phyloP scores from a whole-genome alignment of 2,797 vertebrate species.

The Aplochiton taeniatus region DNA sequence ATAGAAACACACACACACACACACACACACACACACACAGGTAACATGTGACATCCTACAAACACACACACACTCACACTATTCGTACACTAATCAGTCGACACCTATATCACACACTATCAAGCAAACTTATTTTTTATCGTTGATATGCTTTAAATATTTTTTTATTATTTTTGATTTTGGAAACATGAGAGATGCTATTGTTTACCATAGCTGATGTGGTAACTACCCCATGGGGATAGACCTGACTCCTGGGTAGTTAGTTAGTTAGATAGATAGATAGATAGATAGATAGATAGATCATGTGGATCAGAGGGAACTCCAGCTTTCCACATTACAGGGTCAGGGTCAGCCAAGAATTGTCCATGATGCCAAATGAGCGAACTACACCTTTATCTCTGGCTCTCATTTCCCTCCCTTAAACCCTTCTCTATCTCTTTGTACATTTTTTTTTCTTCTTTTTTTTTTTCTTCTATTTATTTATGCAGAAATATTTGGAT shows the following conservation, averaged over 20 bases:
- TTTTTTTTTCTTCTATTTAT: slow-evolving; percentile 67
- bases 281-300: slow-evolving; percentile 38
- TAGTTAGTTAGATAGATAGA: slow-evolving; percentile 4
- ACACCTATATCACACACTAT: slow-evolving; percentile 30
- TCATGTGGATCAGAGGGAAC: slow-evolving; percentile 33
- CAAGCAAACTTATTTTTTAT: slow-evolving; percentile 21
- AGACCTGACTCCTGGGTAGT: neutral
- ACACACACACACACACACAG: slow-evolving; percentile 22
- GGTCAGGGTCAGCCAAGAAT: slow-evolving; percentile 51
- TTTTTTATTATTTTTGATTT: slow-evolving; percentile 56
- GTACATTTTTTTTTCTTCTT: slow-evolving; percentile 68
- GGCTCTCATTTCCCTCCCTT: slow-evolving; percentile 25
- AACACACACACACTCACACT: slow-evolving; percentile 10
- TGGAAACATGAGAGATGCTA: slow-evolving; percentile 61
- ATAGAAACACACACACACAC: slow-evolving; percentile 49
- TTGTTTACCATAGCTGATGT: slow-evolving; percentile 57
- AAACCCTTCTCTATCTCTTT: slow-evolving; percentile 53
- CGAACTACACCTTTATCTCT: slow-evolving; percentile 51
- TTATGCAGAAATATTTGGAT: slow-evolving; percentile 79
- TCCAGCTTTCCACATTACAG: slow-evolving; percentile 39
- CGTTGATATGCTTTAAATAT: slow-evolving; percentile 46
- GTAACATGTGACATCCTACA: neutral
- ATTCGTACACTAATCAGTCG: too few species aligned
- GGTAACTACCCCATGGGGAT: slow-evolving; percentile 41
- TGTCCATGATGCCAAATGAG: slow-evolving; percentile 74